Base-by-base conservation (phyloP, 2,797 vertebrate genomes). In the Echiichthys vipera region DNA sequence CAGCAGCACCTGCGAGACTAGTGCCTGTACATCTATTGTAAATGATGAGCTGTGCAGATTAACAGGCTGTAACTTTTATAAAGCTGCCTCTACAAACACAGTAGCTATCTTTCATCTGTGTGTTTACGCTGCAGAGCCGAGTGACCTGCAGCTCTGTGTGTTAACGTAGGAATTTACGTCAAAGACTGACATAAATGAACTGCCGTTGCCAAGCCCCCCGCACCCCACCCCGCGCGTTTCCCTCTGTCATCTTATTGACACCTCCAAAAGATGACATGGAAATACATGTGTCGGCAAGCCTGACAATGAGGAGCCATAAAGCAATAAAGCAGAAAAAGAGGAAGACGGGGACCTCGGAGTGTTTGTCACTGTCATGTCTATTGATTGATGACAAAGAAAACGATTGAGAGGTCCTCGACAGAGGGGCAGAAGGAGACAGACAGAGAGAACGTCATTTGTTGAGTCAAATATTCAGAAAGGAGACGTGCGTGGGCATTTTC, bases 381-480 rank as follows among this genome's bases (percentile, higher is more conserved):
- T 88, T 88, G 90, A 91, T 91, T 85, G 88, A 90, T 86, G 88
- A 87, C 81, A 81, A 77, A 82, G 85, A 84, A 76, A 83, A 65
- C 74, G 80, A 84, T 76, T 77, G 84, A 78, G 84, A 86, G 87
- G 86, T 85, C 73, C 84, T 87, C 59, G 57, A 79, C 77, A 30
- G 63, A 56, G 83, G 81, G 78, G 69, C 74, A 83, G 63, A 78
- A 34, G 64, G 59, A 80, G 80, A 70, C 72, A 79, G 85, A 82
- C 81, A 43, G 32, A 20, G 71, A 42, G 78, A 56, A 92, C 93
- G 94, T 93, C 92, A 91, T 94, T 93, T 93, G 94, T 95, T 94
- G 95, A 96, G 95, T 96, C 94, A 94, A 95, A 95, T 93, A 93
- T 95, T 95, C 94, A 94, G 95, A 95, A 49, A 93, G 90, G 91